Base-by-base conservation (phyloP, 1,140 invertebrate genomes). In the Scaptomyza hsui region DNA sequence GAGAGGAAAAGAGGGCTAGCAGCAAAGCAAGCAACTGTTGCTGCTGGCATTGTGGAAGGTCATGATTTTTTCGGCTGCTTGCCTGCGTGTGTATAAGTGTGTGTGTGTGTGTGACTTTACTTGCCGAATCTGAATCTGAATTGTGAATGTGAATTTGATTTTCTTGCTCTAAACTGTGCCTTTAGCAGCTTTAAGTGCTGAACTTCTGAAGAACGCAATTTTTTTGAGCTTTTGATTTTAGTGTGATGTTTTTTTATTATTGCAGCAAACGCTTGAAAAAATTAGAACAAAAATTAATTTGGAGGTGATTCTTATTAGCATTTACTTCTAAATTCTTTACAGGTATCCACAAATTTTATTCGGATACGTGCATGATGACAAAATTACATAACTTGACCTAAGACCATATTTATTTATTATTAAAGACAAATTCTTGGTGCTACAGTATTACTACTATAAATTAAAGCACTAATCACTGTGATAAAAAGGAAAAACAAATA, bases 1-100 rank as follows among this genome's bases (percentile, higher is more conserved):
- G 60, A 48, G 56, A 21, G 68, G 59, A 56, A 56, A 42, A 53
- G 61, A 74, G 44, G 70, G 18, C 42, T 37, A 64, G 29, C 70
- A 45, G 4, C 24, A 24, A 5, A 24, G 4, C 24, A 29, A 29
- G 15, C 73, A 85, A 83, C 62, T 69, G 62, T 39, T 60, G 72
- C 75, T 79, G 82, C 69, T 90, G 89, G 89, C 89, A 90, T 90
- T 90, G 89, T 83, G 89, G 89, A 90, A 90, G 89, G 89, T 90
- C 89, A 89, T 89, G 85, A 89, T 89, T 89, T 75, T 78, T 88
- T 89, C 75, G 83, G 83, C 78, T 74, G 53, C 39, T 75, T 52
- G 69, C 55, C 39, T 73, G 57, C 37, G 39, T 60, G 53, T 56
- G 32, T 6, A 13, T 47, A 24, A 26, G 6, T 48, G 57, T 47